Evolutionary conservation across 2,797 vertebrate species (phyloP).

Genomic region (Ciconia nigra): DNA sequence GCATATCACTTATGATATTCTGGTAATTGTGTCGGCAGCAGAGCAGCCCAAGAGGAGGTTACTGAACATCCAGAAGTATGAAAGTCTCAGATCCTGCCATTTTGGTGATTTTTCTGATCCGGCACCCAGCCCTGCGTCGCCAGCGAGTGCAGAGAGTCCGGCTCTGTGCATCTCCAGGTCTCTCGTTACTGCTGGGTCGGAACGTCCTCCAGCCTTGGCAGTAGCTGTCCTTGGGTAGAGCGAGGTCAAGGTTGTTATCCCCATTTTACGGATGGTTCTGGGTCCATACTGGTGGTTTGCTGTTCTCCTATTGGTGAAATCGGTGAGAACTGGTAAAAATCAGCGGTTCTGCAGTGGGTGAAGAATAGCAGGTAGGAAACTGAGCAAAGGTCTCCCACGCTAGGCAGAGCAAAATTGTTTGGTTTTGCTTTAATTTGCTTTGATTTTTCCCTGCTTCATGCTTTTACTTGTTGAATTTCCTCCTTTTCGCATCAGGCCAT

Average conservation of each 20-base stretch:
- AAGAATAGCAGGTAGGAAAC: neutral
- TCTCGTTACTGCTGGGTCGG: neutral
- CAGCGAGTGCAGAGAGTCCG: neutral
- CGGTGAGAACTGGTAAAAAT: neutral
- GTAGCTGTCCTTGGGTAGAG: too few species aligned
- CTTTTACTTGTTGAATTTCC: neutral
- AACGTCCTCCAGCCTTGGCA: neutral
- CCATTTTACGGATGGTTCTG: neutral
- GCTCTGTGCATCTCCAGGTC: neutral
- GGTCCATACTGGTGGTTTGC: fast-evolving
- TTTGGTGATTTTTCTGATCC: slow-evolving; percentile 41
- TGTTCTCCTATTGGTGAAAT: neutral
- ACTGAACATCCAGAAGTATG: neutral
- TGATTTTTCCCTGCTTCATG: neutral
- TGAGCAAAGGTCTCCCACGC: neutral
- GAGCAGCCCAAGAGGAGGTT: slow-evolving; percentile 2
- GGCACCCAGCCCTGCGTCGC: neutral
- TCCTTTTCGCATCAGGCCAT: neutral
- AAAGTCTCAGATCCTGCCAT: neutral
- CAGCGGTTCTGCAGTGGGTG: neutral
- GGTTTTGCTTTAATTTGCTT: neutral
- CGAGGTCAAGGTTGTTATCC: neutral
- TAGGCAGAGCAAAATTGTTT: neutral
- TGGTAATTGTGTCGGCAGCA: slow-evolving; percentile 64
- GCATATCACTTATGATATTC: slow-evolving; percentile 70